Evolutionary conservation across 2,797 vertebrate genomes (phyloP), one percentile per base, ranked within the genome.

Genomic region (Enteromius viviparus): DNA sequence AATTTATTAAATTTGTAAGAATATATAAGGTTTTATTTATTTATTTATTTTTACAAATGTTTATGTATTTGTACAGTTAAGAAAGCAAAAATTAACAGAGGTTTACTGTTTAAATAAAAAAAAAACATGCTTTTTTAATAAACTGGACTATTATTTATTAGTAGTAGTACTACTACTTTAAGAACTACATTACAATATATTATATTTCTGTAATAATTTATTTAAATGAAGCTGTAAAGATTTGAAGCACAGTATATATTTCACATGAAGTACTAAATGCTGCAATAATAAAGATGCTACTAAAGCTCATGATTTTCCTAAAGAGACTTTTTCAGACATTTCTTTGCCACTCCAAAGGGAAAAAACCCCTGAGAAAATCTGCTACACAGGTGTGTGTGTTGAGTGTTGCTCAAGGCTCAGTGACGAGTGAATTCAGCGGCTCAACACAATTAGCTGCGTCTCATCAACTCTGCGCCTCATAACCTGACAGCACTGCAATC

Each of bases 381-480:
- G 19, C 21, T 2, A 11, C 49, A 55, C 49, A 74, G 71, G 65
- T 65, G 53, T 40, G 53, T 40, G 19, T 65, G 60, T 49, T 9
- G 77, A 69, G 32, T 55, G 64, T 40, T 53, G 15, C 7, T 82
- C 15, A 51, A 47, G 21, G 47, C 23, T 55, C 29, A 68, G 58
- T 60, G 62, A 75, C 21, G 4, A 32, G 62, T 68, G 70, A 69
- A 80, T 75, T 58, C 78, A 76, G 69, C 15, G 26, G 58, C 21
- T 49, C 70, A 70, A 78, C 71, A 78, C 70, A 82, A 82, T 72
- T 85, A 85, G 45, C 80, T 62, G 53, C 32, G 55, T 82, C 75
- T 72, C 74, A 66, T 78, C 74, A 78, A 32, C 60, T 62, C 60
- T 60, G 55, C 11, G 1, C 11, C 21, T 60, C 55, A 60, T 26